These are phyloP conservation scores for Diorhabda elongata DNA, from an alignment of 1,140 invertebrate species.

Conservation along the genomic window DNA sequence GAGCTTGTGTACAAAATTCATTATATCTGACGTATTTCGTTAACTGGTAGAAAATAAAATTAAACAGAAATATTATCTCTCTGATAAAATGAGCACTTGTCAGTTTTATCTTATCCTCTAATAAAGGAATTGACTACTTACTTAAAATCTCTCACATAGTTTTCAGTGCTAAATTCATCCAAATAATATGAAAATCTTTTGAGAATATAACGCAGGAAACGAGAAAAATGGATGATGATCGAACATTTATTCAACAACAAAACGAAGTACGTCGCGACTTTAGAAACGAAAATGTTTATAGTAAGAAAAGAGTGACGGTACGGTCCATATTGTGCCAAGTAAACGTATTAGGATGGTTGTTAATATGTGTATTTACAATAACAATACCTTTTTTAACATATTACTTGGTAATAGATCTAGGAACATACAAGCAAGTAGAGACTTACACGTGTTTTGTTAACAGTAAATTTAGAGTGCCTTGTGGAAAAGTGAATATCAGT, in stretches of 20 bases:
- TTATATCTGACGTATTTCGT: no score
- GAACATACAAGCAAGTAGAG: not conserved
- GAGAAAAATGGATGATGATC: no score
- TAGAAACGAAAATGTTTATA: not conserved
- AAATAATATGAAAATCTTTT: no score
- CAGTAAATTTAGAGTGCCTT: constrained; percentile 31
- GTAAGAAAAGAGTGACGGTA: not conserved
- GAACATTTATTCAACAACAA: constrained; percentile 1
- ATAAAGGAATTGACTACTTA: no score
- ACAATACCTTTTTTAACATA: constrained; percentile 24
- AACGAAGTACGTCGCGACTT: not conserved
- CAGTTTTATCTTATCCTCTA: no score
- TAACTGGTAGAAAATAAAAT: no score
- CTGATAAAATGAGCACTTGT: no score
- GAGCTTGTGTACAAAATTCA: no score
- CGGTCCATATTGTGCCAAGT: not conserved
- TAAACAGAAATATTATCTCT: no score
- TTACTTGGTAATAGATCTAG: constrained; percentile 24
- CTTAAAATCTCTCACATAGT: no score
- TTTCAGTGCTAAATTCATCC: no score
- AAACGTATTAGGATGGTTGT: constrained; percentile 11
- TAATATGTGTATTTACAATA: constrained; percentile 14
- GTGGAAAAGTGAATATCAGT: constrained; percentile 31
- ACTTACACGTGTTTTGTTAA: constrained; percentile 30
- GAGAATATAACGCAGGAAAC: no score